Evolutionary conservation across 37 sponge, comb jelly and placozoan species (phyloP), one percentile per base, ranked within the genome.

Genomic region (Aplysina aerophoba): DNA sequence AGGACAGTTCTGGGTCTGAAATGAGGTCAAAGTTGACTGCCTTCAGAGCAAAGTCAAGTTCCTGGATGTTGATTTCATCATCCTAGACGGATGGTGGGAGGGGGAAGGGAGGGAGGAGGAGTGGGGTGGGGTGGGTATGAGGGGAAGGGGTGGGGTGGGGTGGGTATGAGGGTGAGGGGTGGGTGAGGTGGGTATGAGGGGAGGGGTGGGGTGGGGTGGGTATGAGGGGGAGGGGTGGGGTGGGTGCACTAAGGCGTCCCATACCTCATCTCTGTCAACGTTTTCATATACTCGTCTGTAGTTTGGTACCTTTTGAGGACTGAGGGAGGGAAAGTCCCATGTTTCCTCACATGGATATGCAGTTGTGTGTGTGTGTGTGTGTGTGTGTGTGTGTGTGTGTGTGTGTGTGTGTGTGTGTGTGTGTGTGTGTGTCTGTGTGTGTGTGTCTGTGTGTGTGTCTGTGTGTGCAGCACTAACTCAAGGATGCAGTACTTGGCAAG

Each of bases 401-500:
- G 61, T 59, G 34, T 59, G 35, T 55, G 81, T 59, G 81, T 81
- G 81, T 59, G 81, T 78, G 79, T 78, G 79, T 78, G 79, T 78
- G 79, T 78, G 79, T 78, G 79, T 78, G 79, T 78, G 79, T 78
- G 79, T 78, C 55, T 40, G 73, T 12, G 65, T 63, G 65, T 27
- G 28, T 63, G 65, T 63, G 65, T 63, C 11, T 12, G 60, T 63
- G 65, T 12, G 28, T 8, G 11, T 8, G 65, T 63, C 11, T 63
- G 65, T 63, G 65, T 63, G 28, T 6, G 28, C 5, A 2, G 78
- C 41, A 21, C 86, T 88, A 85, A 94, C 87, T 92, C 89, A 35
- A 95, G 86, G 38, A 95, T 95, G 77, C 95, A 95, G 88, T 94
- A 94, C 80, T 92, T 92, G 11, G 95, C 95, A 1, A 95, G 88